Conservation (phyloP, 2,113 vertebrate genomes). For the Pelmatolapia mariae region DNA sequence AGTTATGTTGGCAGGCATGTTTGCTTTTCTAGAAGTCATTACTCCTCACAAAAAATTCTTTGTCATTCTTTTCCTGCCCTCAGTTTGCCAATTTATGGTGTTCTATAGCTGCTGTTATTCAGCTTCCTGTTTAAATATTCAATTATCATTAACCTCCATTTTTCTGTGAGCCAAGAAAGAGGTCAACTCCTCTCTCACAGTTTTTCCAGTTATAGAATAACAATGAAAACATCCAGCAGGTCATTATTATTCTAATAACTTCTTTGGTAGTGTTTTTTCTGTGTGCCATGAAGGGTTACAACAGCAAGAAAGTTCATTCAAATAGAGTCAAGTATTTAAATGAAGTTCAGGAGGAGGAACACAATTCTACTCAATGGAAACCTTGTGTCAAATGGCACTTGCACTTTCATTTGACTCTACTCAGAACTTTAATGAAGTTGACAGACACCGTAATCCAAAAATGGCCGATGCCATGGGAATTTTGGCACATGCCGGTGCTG, state of each 20-base stretch:
- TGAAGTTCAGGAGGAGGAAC: neutral
- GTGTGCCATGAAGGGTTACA: neutral
- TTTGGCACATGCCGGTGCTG: neutral
- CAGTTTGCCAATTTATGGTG: neutral
- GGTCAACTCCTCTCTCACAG: neutral
- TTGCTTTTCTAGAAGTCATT: neutral
- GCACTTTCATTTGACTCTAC: neutral
- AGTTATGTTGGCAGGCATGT: neutral
- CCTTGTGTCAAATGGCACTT: constrained; percentile 5
- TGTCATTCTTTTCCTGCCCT: neutral
- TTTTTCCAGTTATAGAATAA: constrained; percentile 20
- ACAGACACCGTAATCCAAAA: neutral
- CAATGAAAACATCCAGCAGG: neutral
- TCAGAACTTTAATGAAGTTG: neutral
- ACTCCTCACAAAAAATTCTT: neutral
- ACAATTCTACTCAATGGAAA: neutral
- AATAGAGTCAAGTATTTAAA: constrained; percentile 8
- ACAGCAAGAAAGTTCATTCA: neutral
- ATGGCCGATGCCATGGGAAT: neutral
- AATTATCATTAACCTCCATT: constrained; percentile 40
- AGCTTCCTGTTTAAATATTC: constrained; percentile 29
- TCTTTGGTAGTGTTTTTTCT: neutral
- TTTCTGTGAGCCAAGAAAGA: neutral
- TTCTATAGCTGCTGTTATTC: constrained; percentile 14
- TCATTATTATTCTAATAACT: neutral